Conservation (phyloP, 2,113 vertebrate species). For the Riparia riparia region DNA sequence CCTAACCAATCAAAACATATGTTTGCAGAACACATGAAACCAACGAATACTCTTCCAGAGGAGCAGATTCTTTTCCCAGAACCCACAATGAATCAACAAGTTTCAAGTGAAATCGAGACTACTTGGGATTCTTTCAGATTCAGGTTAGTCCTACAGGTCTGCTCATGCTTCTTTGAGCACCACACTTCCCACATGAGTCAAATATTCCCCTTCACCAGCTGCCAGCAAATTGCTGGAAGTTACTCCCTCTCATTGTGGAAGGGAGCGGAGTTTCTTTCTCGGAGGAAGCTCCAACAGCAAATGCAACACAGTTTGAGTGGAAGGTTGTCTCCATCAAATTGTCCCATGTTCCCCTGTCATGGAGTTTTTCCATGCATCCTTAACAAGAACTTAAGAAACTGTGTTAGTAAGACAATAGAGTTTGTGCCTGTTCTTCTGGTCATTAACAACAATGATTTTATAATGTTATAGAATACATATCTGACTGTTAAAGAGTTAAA, state of each 20-base stretch:
- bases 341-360: not conserved
- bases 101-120: not conserved
- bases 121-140: not conserved
- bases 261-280: not conserved
- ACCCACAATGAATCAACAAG: not conserved
- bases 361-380: not conserved
- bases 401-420: not conserved
- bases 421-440: not conserved
- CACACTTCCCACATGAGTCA: not conserved
- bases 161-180: not conserved
- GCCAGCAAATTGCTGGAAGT: not conserved
- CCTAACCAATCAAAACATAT: not conserved
- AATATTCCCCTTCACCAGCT: not conserved
- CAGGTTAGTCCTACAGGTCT: not conserved
- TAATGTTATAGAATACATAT: conserved; percentile 8
- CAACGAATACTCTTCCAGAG: not conserved
- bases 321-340: not conserved
- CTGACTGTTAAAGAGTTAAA: conserved; percentile 80
- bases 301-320: not conserved
- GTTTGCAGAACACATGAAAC: not conserved
- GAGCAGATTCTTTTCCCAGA: not conserved
- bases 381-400: not conserved
- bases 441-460: not conserved
- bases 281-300: not conserved
- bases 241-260: not conserved